These are phyloP conservation scores for Montipora sp. DNA, from an alignment of 64 coral and sea anemone species.

Conservation along the genomic window DNA sequence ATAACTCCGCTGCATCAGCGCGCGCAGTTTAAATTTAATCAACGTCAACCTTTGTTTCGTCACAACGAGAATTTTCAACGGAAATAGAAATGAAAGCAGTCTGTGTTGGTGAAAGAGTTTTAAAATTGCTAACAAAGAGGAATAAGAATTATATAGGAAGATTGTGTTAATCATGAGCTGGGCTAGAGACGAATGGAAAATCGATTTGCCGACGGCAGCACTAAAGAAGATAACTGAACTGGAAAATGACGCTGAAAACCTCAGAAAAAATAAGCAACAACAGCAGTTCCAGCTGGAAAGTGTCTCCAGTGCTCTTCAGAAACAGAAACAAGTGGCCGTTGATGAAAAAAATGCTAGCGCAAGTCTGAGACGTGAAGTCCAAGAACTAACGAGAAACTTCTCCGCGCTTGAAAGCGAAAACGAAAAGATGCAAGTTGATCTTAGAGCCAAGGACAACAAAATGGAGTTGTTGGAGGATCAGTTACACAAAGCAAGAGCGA, in stretches of 20 bases:
- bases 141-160: not conserved
- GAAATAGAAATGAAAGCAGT: not conserved
- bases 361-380: constrained; percentile 68
- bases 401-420: constrained; percentile 72
- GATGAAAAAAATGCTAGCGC: constrained; percentile 72
- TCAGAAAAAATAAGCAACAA: constrained; percentile 79
- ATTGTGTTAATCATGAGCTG: constrained; percentile 71
- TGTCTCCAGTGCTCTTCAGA: constrained; percentile 62
- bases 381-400: constrained; percentile 62
- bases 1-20: not conserved
- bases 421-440: constrained; percentile 63
- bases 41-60: not conserved
- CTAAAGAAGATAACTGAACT: constrained; percentile 79
- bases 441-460: constrained; percentile 69
- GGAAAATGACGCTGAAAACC: constrained; percentile 80
- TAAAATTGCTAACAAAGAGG: not conserved
- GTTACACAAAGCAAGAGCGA: constrained; percentile 58
- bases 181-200: constrained; percentile 95
- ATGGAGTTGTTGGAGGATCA: constrained; percentile 73
- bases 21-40: constrained; percentile 18
- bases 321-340: constrained; percentile 58
- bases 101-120: not conserved
- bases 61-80: not conserved
- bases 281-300: constrained; percentile 82
- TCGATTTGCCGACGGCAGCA: constrained; percentile 71